A percentile compares a stretch with the other conserved stretches of the same genome.
Conservation (phyloP, 2,888 invertebrate species). For the Cataglyphis altisquamis region DNA sequence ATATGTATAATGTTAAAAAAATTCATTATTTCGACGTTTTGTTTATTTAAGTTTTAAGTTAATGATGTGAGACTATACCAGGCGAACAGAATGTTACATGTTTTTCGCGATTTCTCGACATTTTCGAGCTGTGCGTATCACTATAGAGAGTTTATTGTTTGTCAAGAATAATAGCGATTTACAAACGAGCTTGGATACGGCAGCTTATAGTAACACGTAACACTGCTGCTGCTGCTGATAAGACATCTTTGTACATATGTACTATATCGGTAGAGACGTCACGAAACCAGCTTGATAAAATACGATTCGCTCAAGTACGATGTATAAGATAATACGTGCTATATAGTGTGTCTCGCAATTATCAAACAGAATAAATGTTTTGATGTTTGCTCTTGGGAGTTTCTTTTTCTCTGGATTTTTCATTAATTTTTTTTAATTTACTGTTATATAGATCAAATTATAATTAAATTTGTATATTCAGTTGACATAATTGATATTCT, state of each 20-base stretch:
- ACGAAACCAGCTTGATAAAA: conserved; percentile 63
- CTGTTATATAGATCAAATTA: neutral
- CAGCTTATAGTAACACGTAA: conserved; percentile 68
- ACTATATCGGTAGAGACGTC: conserved; percentile 72
- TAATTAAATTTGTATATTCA: neutral
- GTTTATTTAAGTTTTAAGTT: conserved; percentile 5
- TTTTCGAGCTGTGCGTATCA: conserved; percentile 9
- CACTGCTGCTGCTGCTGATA: conserved; percentile 68
- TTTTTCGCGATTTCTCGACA: conserved; percentile 16
- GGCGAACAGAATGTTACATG: neutral
- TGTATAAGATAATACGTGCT: conserved; percentile 39
- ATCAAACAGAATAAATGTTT: conserved; percentile 11
- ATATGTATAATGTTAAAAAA: neutral
- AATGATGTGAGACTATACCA: neutral
- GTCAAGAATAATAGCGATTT: conserved; percentile 59
- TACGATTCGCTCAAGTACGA: conserved; percentile 45
- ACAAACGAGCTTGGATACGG: conserved; percentile 52
- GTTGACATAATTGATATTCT: neutral
- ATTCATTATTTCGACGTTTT: neutral
- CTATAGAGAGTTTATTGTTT: conserved; percentile 51
- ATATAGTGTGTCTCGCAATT: conserved; percentile 37
- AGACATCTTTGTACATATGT: conserved; percentile 60
- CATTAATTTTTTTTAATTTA: neutral
- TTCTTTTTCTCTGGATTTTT: neutral
- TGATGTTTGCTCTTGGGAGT: neutral